These are phyloP conservation scores for Melanotaenia boesemani DNA, from an alignment of 2,797 vertebrate genomes.

Conservation along the genomic window DNA sequence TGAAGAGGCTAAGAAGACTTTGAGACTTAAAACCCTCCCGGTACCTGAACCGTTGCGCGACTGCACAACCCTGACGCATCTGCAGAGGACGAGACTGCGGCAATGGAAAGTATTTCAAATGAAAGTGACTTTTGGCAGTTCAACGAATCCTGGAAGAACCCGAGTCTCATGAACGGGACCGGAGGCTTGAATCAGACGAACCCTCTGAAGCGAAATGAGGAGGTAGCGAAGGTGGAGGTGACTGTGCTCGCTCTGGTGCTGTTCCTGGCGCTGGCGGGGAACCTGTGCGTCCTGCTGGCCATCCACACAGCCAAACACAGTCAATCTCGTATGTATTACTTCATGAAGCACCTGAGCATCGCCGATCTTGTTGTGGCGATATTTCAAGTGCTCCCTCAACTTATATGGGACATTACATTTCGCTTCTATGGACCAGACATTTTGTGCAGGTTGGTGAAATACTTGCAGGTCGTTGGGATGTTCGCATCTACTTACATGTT, in stretches of 20 bases:
- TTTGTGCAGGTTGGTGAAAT: conserved; percentile 92
- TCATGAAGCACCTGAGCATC: conserved; percentile 97
- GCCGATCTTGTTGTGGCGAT: conserved; percentile 93
- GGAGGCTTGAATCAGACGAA: conserved; percentile 81
- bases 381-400: conserved; percentile 95
- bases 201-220: conserved; percentile 89
- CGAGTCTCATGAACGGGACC: conserved; percentile 64
- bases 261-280: conserved; percentile 89
- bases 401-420: conserved; percentile 97
- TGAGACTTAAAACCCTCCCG: conserved; percentile 22
- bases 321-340: conserved; percentile 94
- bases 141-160: conserved; percentile 80
- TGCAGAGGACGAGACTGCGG: conserved; percentile 48
- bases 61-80: conserved; percentile 53
- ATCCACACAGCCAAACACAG: conserved; percentile 92
- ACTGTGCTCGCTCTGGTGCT: conserved; percentile 90
- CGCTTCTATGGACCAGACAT: conserved; percentile 93
- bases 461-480: conserved; percentile 95
- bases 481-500: conserved; percentile 96
- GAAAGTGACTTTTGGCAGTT: conserved; percentile 71
- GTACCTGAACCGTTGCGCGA: conserved; percentile 47
- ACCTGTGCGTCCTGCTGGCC: conserved; percentile 92
- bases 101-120: conserved; percentile 74
- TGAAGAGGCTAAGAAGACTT: conserved; percentile 50
- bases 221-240: conserved; percentile 94